phyloP scores from a whole-genome alignment of 1,140 invertebrate genomes.

The Sipha flava region DNA sequence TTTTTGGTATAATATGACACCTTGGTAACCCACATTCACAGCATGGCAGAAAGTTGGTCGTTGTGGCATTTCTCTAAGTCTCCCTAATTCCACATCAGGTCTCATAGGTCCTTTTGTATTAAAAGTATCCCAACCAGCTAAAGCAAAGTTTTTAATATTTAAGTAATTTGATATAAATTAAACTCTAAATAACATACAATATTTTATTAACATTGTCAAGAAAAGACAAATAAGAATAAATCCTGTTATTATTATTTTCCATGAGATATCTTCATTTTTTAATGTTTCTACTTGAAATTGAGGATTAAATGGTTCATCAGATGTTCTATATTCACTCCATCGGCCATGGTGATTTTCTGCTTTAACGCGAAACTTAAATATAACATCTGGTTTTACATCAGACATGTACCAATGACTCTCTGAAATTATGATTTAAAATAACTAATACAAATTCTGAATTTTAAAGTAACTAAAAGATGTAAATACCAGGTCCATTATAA shows the following conservation, averaged over 20 bases:
- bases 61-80: slow-evolving; percentile 71
- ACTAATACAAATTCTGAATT: background rate
- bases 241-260: background rate
- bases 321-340: slow-evolving; percentile 57
- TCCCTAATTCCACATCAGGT: slow-evolving; percentile 76
- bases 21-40: slow-evolving; percentile 69
- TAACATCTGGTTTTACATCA: slow-evolving; percentile 51
- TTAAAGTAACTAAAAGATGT: background rate
- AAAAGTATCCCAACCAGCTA: background rate
- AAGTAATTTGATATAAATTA: background rate
- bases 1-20: slow-evolving; percentile 38
- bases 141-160: background rate
- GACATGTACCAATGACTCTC: slow-evolving; percentile 71
- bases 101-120: slow-evolving; percentile 39
- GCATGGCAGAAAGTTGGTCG: slow-evolving; percentile 63
- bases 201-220: slow-evolving; percentile 4
- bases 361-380: slow-evolving; percentile 65
- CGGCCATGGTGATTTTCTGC: slow-evolving; percentile 71
- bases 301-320: slow-evolving; percentile 46
- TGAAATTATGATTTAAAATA: slow-evolving; percentile 38
- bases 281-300: slow-evolving; percentile 20
- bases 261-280: background rate
- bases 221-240: background rate
- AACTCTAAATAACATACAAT: background rate
- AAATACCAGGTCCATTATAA: slow-evolving; percentile 11